Percentiles rank a stretch among this genome's conserved stretches.
These are phyloP conservation scores for Cervus canadensis DNA, from an alignment of 2,113 vertebrate species.

Conservation along the genomic window DNA sequence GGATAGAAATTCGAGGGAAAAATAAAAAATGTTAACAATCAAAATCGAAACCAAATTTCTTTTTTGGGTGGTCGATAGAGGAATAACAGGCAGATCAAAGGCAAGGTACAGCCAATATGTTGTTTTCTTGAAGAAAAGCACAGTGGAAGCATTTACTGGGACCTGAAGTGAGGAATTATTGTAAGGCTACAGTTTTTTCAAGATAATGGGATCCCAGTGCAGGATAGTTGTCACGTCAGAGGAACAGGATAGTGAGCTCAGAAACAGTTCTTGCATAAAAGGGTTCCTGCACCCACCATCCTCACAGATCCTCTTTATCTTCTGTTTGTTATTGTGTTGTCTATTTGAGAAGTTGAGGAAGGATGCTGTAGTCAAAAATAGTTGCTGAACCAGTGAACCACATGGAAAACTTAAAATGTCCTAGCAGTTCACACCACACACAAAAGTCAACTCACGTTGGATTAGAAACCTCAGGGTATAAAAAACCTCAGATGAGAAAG, in stretches of 20 bases:
- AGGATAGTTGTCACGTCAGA: neutral
- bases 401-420: neutral
- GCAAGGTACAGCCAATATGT: neutral
- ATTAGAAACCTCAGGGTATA: neutral
- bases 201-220: neutral
- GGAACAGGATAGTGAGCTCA: neutral
- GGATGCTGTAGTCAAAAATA: neutral
- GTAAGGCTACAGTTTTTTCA: neutral
- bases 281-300: neutral
- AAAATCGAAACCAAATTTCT: neutral
- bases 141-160: neutral
- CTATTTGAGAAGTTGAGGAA: neutral
- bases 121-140: neutral
- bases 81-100: neutral
- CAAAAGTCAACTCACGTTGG: neutral
- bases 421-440: neutral
- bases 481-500: neutral
- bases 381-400: neutral
- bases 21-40: neutral
- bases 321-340: neutral
- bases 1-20: neutral
- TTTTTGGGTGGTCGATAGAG: neutral
- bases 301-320: neutral
- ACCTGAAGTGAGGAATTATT: neutral
- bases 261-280: neutral